Percentiles rank a stretch among this genome's conserved stretches.
phyloP scores from a whole-genome alignment of 2,888 invertebrate genomes.

The Chironomus riparius region DNA sequence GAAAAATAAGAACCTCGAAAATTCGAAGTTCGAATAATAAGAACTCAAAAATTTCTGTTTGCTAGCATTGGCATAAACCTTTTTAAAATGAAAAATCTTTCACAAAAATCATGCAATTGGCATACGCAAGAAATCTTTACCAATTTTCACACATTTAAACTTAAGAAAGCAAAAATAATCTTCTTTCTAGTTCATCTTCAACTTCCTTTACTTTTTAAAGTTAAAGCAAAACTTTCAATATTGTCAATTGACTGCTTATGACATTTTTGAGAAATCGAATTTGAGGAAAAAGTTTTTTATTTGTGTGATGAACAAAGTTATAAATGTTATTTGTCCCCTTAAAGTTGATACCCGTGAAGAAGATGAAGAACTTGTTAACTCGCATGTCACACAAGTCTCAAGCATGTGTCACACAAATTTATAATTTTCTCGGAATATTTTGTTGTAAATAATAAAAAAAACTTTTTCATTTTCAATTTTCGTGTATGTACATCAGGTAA shows the following conservation, averaged over 20 bases:
- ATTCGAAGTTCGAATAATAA: no score
- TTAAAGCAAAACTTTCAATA: neutral
- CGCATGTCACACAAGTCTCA: no score
- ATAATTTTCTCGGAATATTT: neutral
- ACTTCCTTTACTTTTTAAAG: neutral
- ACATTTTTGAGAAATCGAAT: neutral
- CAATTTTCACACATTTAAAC: no score
- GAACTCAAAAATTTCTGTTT: no score
- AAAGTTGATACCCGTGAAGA: neutral
- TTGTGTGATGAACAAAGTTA: neutral
- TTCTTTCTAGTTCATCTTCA: no score
- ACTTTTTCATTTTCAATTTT: neutral
- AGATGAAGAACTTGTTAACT: neutral
- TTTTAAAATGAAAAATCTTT: no score
- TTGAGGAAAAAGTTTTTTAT: neutral
- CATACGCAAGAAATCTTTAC: no score
- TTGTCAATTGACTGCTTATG: conserved; percentile 7
- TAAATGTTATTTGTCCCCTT: neutral
- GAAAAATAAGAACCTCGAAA: no score
- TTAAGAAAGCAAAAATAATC: no score
- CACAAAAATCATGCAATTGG: no score
- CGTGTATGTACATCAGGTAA: neutral
- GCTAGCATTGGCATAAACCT: no score
- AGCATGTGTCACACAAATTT: neutral
- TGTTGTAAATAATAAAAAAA: neutral